Percentiles rank a stretch among this genome's conserved stretches.
Conservation (phyloP, 2,113 vertebrate genomes). For the Peromyscus maniculatus region DNA sequence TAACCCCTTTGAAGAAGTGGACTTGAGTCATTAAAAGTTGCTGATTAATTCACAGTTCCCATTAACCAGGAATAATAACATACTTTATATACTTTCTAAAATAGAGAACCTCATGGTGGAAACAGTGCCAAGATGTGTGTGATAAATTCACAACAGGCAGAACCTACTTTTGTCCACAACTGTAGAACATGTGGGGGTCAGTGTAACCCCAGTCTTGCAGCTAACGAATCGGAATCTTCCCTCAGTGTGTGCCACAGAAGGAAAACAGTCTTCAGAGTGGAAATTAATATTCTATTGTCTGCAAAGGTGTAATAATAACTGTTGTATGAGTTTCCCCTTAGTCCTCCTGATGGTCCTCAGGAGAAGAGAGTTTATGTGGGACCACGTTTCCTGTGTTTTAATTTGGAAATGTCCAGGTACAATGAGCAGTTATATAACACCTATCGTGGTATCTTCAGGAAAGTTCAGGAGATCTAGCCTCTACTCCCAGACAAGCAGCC, state of each 20-base stretch:
- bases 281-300: background rate
- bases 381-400: background rate
- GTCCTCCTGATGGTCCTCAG: slow-evolving; percentile 52
- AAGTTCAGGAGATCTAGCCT: slow-evolving; percentile 33
- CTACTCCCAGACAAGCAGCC: slow-evolving; percentile 6
- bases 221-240: slow-evolving; percentile 18
- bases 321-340: slow-evolving; percentile 10
- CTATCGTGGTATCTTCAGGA: background rate
- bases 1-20: background rate
- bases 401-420: slow-evolving; percentile 3
- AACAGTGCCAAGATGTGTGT: background rate
- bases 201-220: background rate
- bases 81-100: background rate
- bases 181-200: background rate
- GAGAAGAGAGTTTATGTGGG: background rate
- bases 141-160: background rate
- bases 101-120: background rate
- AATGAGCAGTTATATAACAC: background rate
- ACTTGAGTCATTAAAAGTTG: slow-evolving; percentile 31
- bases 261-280: background rate
- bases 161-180: background rate
- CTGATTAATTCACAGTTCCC: slow-evolving; percentile 5
- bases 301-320: background rate
- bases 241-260: background rate
- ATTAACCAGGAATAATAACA: background rate